Evolutionary conservation across 1,140 invertebrate species (phyloP).

Genomic region (Aphelenchoides fujianensis): DNA sequence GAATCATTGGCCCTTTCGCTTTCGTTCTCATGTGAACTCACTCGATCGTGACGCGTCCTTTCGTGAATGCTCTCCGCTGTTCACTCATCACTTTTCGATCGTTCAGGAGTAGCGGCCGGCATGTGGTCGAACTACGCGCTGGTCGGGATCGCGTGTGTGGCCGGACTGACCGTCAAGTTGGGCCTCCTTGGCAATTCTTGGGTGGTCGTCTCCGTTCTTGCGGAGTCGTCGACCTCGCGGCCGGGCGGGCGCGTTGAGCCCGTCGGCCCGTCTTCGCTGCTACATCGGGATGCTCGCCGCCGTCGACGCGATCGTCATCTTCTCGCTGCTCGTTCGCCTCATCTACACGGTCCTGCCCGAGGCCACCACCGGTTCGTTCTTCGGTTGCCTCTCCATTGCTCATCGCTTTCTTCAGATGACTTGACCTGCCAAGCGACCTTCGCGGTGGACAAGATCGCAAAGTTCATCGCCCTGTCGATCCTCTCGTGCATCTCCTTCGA

Average conservation of each 20-base stretch:
- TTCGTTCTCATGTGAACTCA: not conserved
- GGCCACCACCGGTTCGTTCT: slow-evolving; percentile 21
- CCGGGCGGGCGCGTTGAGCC: slow-evolving; percentile 10
- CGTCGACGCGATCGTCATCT: slow-evolving; percentile 56
- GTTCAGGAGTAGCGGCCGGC: not conserved
- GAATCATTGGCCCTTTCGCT: not conserved
- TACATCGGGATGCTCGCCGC: slow-evolving; percentile 58
- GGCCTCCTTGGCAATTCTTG: slow-evolving; percentile 45
- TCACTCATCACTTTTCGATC: not conserved
- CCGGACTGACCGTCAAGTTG: slow-evolving; percentile 35
- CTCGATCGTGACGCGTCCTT: not conserved
- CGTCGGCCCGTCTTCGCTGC: slow-evolving; percentile 38
- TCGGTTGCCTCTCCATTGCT: slow-evolving; percentile 2
- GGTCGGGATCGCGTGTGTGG: slow-evolving; percentile 25
- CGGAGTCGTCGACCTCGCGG: slow-evolving; percentile 26
- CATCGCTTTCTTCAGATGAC: slow-evolving; percentile 37
- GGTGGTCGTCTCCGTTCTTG: slow-evolving; percentile 47
- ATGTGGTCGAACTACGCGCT: not conserved
- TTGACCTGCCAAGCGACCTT: slow-evolving; percentile 46
- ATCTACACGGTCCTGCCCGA: slow-evolving; percentile 51
- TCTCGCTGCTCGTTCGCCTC: slow-evolving; percentile 45
- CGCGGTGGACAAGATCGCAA: slow-evolving; percentile 48
- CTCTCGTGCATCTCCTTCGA: slow-evolving; percentile 56
- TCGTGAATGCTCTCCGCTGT: not conserved
- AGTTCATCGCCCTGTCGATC: slow-evolving; percentile 54